Base-by-base conservation (phyloP, 2,888 invertebrate genomes). In the Diachrysia chrysitis region DNA sequence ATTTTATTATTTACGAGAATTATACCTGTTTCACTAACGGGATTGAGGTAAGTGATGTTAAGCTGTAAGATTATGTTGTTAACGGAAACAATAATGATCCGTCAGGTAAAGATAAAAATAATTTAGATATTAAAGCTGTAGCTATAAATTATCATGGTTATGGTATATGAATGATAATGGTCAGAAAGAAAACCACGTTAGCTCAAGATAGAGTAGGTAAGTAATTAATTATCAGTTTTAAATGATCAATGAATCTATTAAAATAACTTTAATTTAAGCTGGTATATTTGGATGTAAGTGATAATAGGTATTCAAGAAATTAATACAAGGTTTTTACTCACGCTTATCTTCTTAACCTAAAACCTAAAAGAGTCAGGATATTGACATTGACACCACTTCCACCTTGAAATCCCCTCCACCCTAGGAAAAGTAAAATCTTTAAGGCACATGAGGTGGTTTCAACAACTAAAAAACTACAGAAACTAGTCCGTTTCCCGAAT, bases 1-100 rank as follows among this genome's bases (percentile, higher is more conserved):
- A 84, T 83, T 82, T 77, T 76, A 81, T 78, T 75, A 71, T 58
- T 69, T 66, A 63, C 68, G 66, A 68, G 65, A 79, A 71, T 71
- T 63, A 71, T 66, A 72, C 21, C 19, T 71, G 69, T 78, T 75
- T 77, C 76, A 67, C 66, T 78, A 75, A 80, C 76, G 69, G 73
- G 63, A 66, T 69, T 46, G 37, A 55, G 56, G 59, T 64, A 69
- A 76, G 51, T 63, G 37, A 68, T 62, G 58, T 19, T 51, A 42
- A 42, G 42, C 42, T 42, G 42, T 2, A 42, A n/a, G 42, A 42
- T 42, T 42, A 42, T 7, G 42, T n/a, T 42, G 16, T 16, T 42
- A 42, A 42, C 42, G 42, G 42, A 42, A 42, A n/a, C n/a, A 42
- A 42, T 42, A 42, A 42, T 42, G 42, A 42, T 42, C 37, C 37